These are phyloP conservation scores for Erebia epiphron DNA, from an alignment of 2,888 invertebrate species.

Conservation along the genomic window DNA sequence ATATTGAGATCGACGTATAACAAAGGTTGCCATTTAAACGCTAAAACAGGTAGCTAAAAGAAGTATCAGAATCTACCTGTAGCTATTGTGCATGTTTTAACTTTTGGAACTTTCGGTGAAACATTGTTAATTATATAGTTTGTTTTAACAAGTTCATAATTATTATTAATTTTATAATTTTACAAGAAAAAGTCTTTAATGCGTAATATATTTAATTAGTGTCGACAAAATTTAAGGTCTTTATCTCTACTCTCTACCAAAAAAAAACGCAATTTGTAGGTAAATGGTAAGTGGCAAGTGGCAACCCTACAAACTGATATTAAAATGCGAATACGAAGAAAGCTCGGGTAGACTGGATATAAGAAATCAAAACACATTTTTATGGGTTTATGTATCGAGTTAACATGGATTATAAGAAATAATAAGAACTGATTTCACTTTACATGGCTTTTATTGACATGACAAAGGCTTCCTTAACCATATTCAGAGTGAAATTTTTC, in stretches of 20 bases:
- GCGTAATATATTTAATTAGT: not conserved
- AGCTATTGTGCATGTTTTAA: not conserved
- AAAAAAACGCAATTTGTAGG: not conserved
- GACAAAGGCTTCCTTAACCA: not conserved
- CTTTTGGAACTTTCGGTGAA: not conserved
- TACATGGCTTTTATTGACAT: not conserved
- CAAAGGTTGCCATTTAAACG: not conserved
- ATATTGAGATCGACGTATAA: not conserved
- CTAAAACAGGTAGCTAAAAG: not conserved
- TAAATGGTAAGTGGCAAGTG: not conserved
- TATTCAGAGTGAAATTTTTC: not conserved
- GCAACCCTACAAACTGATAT: not conserved
- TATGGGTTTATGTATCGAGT: conserved; percentile 3
- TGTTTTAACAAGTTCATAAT: too few relatives aligned
- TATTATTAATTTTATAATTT: too few relatives aligned
- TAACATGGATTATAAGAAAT: not conserved
- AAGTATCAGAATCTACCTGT: not conserved
- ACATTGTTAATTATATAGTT: not conserved
- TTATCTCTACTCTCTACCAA: not conserved
- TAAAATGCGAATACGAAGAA: not conserved
- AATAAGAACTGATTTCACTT: not conserved
- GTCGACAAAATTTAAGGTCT: not conserved
- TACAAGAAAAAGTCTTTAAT: not conserved
- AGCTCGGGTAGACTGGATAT: conserved; percentile 1
- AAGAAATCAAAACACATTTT: conserved; percentile 15